Evolutionary conservation across 30 jellyfish, hydroid and myxozoan species (phyloP), one percentile per base, ranked within the genome.

Genomic region (Pseudorhiza aurosa): DNA sequence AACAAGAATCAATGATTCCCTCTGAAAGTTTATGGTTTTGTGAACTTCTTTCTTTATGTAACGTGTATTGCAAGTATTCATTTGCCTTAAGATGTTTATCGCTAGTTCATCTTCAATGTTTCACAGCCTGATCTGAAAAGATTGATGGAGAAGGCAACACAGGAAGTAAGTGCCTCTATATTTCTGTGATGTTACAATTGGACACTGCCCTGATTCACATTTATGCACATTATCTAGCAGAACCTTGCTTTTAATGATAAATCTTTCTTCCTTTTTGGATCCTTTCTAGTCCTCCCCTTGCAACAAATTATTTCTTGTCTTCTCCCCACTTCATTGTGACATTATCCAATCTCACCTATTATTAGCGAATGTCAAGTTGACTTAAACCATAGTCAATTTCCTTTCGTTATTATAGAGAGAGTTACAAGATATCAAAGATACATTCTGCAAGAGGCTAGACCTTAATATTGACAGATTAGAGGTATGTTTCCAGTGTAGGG

Each of bases 381-480:
- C n/a, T n/a, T n/a, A n/a, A n/a, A n/a, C 36, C 33, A 14, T 53
- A 53, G 2, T 21, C 21, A 53, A 14, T 9, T 8, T 19, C 1
- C 36, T 25, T 28, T 33, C 26, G 27, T 6, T 40, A 10, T 33
- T 64, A 31, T 17, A 70, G 83, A 37, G 49, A 43, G 60, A 71
- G 1, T 53, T 53, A 51, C 75, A 31, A 17, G 56, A 53, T 31
- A 29, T 73, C 28, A 45, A 51, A 57, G 63, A 57, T 21, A 8
- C 28, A 10, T 57, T 40, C 18, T 49, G 50, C 39, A 26, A 37
- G 36, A 75, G 44, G 27, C 51, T 75, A 12, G 88, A 44, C 15
- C 14, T 53, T 5, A 75, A 75, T 36, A 50, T 75, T 12, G 88
- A 75, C 69, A 40, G 88, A 75, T 62, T 75, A 35, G 88, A 75